A percentile compares a stretch with the other conserved stretches of the same genome.
Evolutionary conservation across 2,888 invertebrate species (phyloP).

Genomic region (Anagyrus pseudococci): DNA sequence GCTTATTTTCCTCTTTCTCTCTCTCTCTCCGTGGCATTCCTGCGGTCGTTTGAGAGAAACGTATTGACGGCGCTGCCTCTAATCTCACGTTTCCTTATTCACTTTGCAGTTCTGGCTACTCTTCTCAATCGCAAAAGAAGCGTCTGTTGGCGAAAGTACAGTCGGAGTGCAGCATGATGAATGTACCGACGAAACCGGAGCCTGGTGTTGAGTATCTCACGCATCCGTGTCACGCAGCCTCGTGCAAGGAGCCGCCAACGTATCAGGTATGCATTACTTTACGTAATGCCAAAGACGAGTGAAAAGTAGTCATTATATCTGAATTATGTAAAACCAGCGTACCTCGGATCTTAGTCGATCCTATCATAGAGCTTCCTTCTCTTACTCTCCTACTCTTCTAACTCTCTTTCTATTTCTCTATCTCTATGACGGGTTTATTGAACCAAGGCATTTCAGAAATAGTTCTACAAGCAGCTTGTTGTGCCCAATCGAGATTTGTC

Average conservation of each 20-base stretch:
- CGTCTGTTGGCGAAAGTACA: constrained; percentile 87
- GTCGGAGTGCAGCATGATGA: constrained; percentile 71
- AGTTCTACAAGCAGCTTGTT: too few species aligned
- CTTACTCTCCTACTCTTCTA: too few species aligned
- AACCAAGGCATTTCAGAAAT: too few species aligned
- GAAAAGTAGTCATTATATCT: constrained; percentile 5
- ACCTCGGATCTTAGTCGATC: too few species aligned
- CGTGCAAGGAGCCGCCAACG: constrained; percentile 65
- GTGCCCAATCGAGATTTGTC: background rate
- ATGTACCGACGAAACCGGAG: constrained; percentile 70
- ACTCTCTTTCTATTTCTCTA: too few species aligned
- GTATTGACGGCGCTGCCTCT: too few species aligned
- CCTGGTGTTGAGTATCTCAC: constrained; percentile 64
- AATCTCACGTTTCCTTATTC: background rate
- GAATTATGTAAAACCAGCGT: too few species aligned
- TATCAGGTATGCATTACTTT: constrained; percentile 52
- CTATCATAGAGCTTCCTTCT: too few species aligned
- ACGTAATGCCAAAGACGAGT: too few species aligned
- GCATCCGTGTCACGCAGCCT: constrained; percentile 62
- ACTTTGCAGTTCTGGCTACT: constrained; percentile 57
- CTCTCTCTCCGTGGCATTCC: background rate
- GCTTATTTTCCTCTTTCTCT: background rate
- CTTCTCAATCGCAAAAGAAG: constrained; percentile 87
- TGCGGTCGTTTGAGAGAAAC: too few species aligned
- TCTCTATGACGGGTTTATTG: too few species aligned